Base-by-base conservation (phyloP, 1,140 invertebrate species). In the Zelostemma sp. region DNA sequence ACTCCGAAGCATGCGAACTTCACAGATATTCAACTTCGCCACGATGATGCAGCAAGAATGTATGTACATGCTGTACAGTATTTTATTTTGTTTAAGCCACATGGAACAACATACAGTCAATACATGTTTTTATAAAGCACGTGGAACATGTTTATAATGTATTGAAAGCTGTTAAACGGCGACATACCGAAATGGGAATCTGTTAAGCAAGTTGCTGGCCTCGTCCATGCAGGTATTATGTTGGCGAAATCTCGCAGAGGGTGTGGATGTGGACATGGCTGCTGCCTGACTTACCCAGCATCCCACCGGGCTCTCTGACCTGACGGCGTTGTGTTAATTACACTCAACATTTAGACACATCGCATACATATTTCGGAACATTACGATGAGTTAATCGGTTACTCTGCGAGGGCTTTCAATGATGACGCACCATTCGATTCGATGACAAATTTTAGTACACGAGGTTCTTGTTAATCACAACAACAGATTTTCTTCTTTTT, bases 231-330 rank as follows among this genome's bases (percentile, higher is more conserved):
- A 84, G 79, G 75, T 77, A 77, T 84, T 82, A 77, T 79, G 77
- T 51, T 80, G 81, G 66, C 79, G 78, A 77, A 76, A 82, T 75
- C 79, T 75, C 40, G 73, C 68, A 53, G 82, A 84, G 74, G 80
- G 74, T 72, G 81, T 83, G 72, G 80, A 83, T 78, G 84, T 84
- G 78, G 79, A 82, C 80, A 84, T 84, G 72, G 82, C 81, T 70
- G 81, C 81, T 58, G 80, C 81, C 77, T 84, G 82, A 75, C 81
- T 84, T 75, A 84, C 81, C 83, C 82, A 84, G 74, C 80, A 82
- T 70, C 79, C 84, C 73, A 83, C 77, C 72, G 82, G 83, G 80
- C 83, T 85, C 76, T 85, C 83, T 55, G 82, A 82, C 79, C 83
- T 85, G 76, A 73, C 73, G 74, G 74, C 68, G 73, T 64, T 68